These are phyloP conservation scores for Achatina immaculata DNA, from an alignment of 1,140 invertebrate species.

Conservation along the genomic window DNA sequence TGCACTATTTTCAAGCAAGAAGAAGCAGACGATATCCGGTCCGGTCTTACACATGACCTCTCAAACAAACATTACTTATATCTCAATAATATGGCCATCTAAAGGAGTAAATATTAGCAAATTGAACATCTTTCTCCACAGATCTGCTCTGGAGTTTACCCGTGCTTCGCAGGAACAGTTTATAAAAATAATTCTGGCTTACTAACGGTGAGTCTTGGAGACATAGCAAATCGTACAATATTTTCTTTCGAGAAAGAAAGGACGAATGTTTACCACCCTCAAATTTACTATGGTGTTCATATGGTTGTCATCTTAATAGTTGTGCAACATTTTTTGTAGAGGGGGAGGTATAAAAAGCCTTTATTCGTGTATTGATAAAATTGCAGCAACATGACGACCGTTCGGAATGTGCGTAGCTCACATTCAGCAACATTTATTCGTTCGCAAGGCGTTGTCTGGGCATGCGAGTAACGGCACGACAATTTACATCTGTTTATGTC, in stretches of 20 bases:
- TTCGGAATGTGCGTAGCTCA: no score
- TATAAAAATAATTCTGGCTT: constrained; percentile 14
- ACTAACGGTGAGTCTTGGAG: constrained; percentile 6
- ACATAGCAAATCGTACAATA: no score
- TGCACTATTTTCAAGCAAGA: constrained; percentile 17
- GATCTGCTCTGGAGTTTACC: constrained; percentile 13
- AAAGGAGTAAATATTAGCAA: constrained; percentile 4
- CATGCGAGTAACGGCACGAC: constrained; percentile 4
- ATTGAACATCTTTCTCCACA: neutral
- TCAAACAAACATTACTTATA: constrained; percentile 26
- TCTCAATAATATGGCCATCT: constrained; percentile 24
- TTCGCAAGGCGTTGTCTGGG: constrained; percentile 22
- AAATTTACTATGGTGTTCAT: neutral
- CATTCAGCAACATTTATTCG: no score
- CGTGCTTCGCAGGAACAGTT: neutral
- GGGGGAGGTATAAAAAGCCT: no score
- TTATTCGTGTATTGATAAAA: no score
- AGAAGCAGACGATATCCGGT: constrained; percentile 16
- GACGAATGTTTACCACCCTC: constrained; percentile 18
- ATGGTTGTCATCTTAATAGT: no score
- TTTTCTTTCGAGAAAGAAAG: no score
- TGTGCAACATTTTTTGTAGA: no score
- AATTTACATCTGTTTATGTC: neutral
- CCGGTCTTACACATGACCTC: constrained; percentile 14
- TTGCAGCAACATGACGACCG: no score